phyloP scores from a whole-genome alignment of 2,113 vertebrate species.

The Micronycteris hirsuta region DNA sequence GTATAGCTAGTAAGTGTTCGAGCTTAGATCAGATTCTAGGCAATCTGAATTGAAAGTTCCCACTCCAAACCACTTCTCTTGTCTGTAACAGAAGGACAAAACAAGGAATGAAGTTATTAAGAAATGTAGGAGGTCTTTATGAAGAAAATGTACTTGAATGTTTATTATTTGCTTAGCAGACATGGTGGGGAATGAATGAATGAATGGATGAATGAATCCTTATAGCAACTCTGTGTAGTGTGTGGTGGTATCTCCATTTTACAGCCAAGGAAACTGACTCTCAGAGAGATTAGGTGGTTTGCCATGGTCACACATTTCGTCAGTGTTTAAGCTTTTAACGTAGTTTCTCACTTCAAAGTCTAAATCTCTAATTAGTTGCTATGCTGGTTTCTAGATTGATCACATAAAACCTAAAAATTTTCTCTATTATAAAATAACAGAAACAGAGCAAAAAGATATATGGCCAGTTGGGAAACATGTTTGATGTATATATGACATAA shows the following conservation, averaged over 20 bases:
- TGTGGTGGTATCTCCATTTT: neutral
- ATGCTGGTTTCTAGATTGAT: neutral
- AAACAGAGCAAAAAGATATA: neutral
- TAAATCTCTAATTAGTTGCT: neutral
- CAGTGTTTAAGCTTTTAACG: neutral
- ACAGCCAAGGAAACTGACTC: neutral
- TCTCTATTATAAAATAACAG: neutral
- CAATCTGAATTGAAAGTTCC: neutral
- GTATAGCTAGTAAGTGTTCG: neutral
- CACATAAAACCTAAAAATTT: neutral
- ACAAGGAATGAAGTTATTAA: conserved; percentile 6
- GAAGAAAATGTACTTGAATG: neutral
- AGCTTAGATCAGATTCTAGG: neutral
- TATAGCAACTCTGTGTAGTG: neutral
- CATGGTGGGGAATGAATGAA: neutral
- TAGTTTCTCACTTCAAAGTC: neutral
- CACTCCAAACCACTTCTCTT: neutral
- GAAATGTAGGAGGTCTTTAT: neutral
- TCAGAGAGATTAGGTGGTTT: neutral
- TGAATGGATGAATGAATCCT: neutral
- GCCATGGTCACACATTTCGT: neutral
- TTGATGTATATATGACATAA: neutral
- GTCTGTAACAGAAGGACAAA: neutral
- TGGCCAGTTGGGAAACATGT: neutral
- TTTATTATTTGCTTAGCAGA: neutral